A percentile compares a stretch with the other conserved stretches of the same genome.
phyloP scores from a whole-genome alignment of 2,888 invertebrate genomes.

The Caenorhabditis sinica region DNA sequence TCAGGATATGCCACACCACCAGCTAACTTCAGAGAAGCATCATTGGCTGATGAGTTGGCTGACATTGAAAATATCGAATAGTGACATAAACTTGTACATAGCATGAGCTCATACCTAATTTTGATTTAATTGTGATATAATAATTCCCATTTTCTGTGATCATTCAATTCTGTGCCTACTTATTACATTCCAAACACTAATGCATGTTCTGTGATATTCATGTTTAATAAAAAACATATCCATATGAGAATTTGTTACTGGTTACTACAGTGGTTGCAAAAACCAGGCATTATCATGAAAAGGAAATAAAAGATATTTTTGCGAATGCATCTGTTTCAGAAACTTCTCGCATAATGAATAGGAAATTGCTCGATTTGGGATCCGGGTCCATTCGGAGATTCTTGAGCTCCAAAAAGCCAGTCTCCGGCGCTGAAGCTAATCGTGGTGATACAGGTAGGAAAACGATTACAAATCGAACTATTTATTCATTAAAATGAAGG shows the following conservation, averaged over 20 bases:
- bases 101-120: neutral
- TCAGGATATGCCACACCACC: constrained; percentile 70
- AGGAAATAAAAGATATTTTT: neutral
- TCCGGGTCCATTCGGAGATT: constrained; percentile 9
- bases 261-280: neutral
- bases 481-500: too few species aligned
- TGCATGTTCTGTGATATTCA: constrained; percentile 29
- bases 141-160: constrained; percentile 3
- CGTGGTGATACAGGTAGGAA: constrained; percentile 54
- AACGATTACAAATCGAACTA: neutral
- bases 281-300: constrained; percentile 8
- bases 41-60: constrained; percentile 54
- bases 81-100: neutral
- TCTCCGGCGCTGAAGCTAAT: constrained; percentile 26
- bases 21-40: constrained; percentile 64
- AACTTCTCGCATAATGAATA: constrained; percentile 34
- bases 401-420: constrained; percentile 15
- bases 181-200: constrained; percentile 15
- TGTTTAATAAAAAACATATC: neutral
- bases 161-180: neutral
- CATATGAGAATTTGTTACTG: neutral
- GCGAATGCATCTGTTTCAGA: neutral
- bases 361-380: neutral
- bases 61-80: constrained; percentile 35
- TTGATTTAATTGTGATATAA: neutral